phyloP scores from a whole-genome alignment of 2,113 vertebrate genomes.

The Argyrosomus japonicus region DNA sequence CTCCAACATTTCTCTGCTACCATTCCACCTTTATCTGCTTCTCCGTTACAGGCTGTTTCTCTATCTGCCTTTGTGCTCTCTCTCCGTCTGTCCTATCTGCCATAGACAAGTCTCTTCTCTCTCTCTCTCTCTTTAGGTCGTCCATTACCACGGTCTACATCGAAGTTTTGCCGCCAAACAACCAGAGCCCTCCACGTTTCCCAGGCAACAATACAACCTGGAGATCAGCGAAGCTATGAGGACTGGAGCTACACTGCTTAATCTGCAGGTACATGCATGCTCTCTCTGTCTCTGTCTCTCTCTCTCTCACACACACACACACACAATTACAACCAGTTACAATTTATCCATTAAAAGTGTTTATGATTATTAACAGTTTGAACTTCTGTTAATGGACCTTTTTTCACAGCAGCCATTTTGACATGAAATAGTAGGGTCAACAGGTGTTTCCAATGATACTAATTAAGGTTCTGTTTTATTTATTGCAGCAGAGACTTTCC shows the following conservation, averaged over 20 bases:
- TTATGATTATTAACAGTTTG: too few species aligned
- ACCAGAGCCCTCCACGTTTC: slow-evolving; percentile 96
- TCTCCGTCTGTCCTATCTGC: not conserved
- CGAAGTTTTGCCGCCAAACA: slow-evolving; percentile 97
- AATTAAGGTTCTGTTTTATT: too few species aligned
- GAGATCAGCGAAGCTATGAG: slow-evolving; percentile 98
- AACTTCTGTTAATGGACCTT: not conserved
- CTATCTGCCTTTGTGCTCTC: not conserved
- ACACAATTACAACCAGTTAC: not conserved
- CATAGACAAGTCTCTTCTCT: not conserved
- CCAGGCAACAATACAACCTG: slow-evolving; percentile 90
- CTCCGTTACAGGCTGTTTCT: slow-evolving; percentile 1
- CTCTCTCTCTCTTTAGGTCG: slow-evolving; percentile 82
- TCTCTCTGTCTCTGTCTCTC: too few species aligned
- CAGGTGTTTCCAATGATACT: too few species aligned
- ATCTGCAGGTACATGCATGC: slow-evolving; percentile 88
- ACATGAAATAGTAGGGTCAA: too few species aligned
- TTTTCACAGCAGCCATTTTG: not conserved
- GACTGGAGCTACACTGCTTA: slow-evolving; percentile 91
- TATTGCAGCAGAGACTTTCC: too few species aligned
- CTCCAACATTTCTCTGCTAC: slow-evolving; percentile 2
- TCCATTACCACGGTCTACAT: slow-evolving; percentile 98
- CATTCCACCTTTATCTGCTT: slow-evolving; percentile 12
- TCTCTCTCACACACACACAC: not conserved
- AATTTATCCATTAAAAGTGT: not conserved